Percentiles rank a stretch among this genome's conserved stretches.
phyloP scores from a whole-genome alignment of 2,888 invertebrate genomes.

The Hydrotaea cyrtoneurina region DNA sequence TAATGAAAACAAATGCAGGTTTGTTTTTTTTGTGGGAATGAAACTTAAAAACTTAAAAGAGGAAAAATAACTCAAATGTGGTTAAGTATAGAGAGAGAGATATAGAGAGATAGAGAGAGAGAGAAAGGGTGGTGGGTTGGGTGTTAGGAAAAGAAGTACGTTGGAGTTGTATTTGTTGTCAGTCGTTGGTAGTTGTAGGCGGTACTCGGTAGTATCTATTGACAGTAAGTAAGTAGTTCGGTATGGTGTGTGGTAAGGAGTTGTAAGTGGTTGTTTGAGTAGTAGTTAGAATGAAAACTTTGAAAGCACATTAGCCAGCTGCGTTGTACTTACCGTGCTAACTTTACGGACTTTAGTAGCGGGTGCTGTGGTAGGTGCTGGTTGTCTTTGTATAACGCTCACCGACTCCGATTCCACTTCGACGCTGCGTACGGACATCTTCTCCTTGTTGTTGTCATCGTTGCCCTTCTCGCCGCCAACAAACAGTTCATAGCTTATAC shows the following conservation, averaged over 20 bases:
- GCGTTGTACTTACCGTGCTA: conserved; percentile 91
- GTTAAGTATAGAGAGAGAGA: not conserved
- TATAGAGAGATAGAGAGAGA: not conserved
- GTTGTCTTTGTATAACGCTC: conserved; percentile 87
- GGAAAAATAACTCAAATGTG: not conserved
- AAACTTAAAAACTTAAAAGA: too few relatives aligned
- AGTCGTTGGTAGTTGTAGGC: not conserved
- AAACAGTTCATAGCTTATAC: conserved; percentile 95
- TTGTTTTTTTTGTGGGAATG: too few relatives aligned
- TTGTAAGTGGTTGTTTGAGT: conserved; percentile 34
- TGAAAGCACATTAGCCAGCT: conserved; percentile 75
- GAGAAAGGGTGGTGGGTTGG: not conserved
- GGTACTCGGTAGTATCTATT: conserved; percentile 7
- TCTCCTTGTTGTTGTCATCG: conserved; percentile 94
- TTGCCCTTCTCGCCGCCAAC: conserved; percentile 93
- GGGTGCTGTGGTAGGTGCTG: conserved; percentile 81
- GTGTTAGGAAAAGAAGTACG: not conserved
- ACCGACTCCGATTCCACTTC: conserved; percentile 94
- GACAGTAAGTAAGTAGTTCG: not conserved
- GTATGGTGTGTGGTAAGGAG: not conserved
- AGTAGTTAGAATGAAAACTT: conserved; percentile 65
- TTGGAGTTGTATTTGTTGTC: not conserved
- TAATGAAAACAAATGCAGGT: too few relatives aligned
- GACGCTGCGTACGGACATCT: conserved; percentile 94
- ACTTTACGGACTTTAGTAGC: conserved; percentile 92